Percentiles rank a stretch among this genome's conserved stretches.
These are phyloP conservation scores for Hirtodrosophila cameraria DNA, from an alignment of 2,888 invertebrate species.

Conservation along the genomic window DNA sequence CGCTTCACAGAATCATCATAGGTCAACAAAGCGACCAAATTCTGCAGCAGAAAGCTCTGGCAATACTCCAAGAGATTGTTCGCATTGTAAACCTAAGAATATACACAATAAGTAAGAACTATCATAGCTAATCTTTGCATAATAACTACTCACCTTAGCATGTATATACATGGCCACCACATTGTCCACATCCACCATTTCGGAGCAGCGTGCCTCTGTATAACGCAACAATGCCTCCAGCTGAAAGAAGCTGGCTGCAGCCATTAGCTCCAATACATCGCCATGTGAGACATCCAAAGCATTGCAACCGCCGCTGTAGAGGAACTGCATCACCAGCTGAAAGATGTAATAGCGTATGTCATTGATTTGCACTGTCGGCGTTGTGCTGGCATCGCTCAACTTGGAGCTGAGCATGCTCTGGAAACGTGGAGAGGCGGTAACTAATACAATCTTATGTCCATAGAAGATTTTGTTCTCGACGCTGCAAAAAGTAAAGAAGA, in stretches of 20 bases:
- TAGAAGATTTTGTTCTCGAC: slow-evolving; percentile 96
- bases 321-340: slow-evolving; percentile 94
- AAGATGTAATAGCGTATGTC: slow-evolving; percentile 97
- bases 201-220: slow-evolving; percentile 93
- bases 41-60: slow-evolving; percentile 94
- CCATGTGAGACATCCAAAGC: slow-evolving; percentile 90
- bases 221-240: slow-evolving; percentile 92
- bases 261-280: slow-evolving; percentile 94
- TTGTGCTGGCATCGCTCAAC: slow-evolving; percentile 88
- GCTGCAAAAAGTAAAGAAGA: slow-evolving; percentile 85
- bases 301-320: slow-evolving; percentile 94
- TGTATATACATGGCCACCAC: slow-evolving; percentile 96
- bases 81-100: slow-evolving; percentile 91
- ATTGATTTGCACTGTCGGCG: slow-evolving; percentile 95
- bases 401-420: slow-evolving; percentile 93
- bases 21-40: slow-evolving; percentile 96
- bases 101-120: not conserved
- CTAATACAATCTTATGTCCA: slow-evolving; percentile 96
- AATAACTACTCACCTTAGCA: slow-evolving; percentile 89
- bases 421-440: slow-evolving; percentile 94
- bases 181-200: slow-evolving; percentile 93
- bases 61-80: slow-evolving; percentile 94
- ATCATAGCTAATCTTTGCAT: accelerated
- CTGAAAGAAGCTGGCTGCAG: slow-evolving; percentile 96
- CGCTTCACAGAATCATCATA: slow-evolving; percentile 96